Evolutionary conservation across 2,888 invertebrate genomes (phyloP).

Genomic region (Polymixis lichenea): DNA sequence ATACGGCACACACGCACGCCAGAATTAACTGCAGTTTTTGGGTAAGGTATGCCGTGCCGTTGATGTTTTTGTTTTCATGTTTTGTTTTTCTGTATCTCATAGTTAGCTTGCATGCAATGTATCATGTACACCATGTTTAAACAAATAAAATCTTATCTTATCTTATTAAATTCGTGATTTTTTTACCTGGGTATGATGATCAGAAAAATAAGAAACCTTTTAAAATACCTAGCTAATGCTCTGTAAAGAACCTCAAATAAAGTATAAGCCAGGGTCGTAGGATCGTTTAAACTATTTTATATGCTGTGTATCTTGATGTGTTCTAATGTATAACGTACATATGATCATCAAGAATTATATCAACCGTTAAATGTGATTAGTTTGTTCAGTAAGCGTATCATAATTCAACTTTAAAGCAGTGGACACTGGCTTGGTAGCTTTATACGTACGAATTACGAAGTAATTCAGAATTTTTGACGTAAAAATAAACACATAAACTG

Average conservation of each 20-base stretch:
- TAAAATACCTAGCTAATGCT: not conserved
- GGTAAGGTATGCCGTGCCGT: not conserved
- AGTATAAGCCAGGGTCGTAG: too few species aligned
- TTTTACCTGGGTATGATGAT: not conserved
- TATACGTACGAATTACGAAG: not conserved
- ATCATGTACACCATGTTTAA: too few species aligned
- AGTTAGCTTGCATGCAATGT: too few species aligned
- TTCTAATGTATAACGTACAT: not conserved
- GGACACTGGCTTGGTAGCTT: not conserved
- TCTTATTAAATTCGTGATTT: too few species aligned
- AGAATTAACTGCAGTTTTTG: not conserved
- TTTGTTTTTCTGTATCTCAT: not conserved
- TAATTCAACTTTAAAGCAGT: not conserved
- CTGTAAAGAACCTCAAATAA: not conserved
- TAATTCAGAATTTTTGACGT: conserved; percentile 3
- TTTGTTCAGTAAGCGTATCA: not conserved
- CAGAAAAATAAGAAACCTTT: not conserved
- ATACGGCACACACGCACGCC: not conserved
- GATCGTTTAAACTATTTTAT: not conserved
- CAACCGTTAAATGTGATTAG: too few species aligned
- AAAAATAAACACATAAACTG: conserved; percentile 23
- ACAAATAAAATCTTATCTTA: too few species aligned
- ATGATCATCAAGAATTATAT: not conserved
- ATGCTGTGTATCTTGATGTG: not conserved
- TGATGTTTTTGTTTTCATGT: not conserved